Base-by-base conservation (phyloP, 2,888 invertebrate genomes). In the Dynastes hyllus region DNA sequence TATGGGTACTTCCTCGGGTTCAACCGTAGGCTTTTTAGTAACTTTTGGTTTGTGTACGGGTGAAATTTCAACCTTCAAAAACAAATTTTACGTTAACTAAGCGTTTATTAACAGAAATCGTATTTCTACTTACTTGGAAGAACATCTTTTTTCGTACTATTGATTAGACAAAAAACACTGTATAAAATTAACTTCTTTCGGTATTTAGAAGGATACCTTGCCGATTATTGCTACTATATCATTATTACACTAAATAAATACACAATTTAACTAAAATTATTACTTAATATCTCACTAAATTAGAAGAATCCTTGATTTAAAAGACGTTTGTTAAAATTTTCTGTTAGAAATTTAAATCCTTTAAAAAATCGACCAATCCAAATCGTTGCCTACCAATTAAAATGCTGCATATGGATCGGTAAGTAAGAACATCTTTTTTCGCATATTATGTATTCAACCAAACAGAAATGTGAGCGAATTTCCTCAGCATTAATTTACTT, bases 1-100 rank as follows among this genome's bases (percentile, higher is more conserved):
- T 65, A 90, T 87, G 45, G 91, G 90, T 29, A 88, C 87, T 86
- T 91, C 91, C 1, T 90, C 88, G 11, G 86, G n/a, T 63, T 77
- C 73, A 27, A 22, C 27, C 5, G 16, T 11, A 40, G 32, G 16
- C 16, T 77, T 77, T n/a, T 77, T 55, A 3, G 9, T 16, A 1
- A 61, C 50, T n/a, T 75, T 78, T 6, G 37, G 29, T 51, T 53
- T 66, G 32, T 51, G 73, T 1, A 55, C 75, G 27, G 77, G 77
- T 32, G 78, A 73, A 13, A 71, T 51, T 22, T 78, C 32, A 66
- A 78, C 65, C 78, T 78, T 71, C 65, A 73, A 78, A 65, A 55
- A 16, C 22, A 51, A 40, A 61, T 22, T 5, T 58, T 58, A 8
- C 5, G 9, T 16, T n/a, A 58, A 58, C 13, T 16, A 8, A 27